A percentile compares a stretch with the other conserved stretches of the same genome.
phyloP scores from a whole-genome alignment of 2,797 vertebrate genomes.

The Darevskia mixta region DNA sequence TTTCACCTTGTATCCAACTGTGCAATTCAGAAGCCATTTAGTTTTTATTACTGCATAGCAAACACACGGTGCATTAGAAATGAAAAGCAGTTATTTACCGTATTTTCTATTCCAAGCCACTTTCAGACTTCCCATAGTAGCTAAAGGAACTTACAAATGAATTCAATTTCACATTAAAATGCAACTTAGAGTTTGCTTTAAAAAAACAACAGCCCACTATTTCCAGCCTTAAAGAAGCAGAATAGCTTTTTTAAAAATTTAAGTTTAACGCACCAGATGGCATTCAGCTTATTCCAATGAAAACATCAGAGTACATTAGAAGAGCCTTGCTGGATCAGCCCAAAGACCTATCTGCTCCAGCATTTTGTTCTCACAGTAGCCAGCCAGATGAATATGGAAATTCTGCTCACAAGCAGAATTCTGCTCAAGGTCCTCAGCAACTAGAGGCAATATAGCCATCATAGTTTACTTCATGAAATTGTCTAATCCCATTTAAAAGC shows the following conservation, averaged over 20 bases:
- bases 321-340: not conserved
- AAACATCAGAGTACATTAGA: not conserved
- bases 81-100: slow-evolving; percentile 51
- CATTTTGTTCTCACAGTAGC: not conserved
- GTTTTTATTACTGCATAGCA: slow-evolving; percentile 56
- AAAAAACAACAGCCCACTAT: not conserved
- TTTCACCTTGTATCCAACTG: slow-evolving; percentile 63
- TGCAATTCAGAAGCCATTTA: slow-evolving; percentile 64
- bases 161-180: slow-evolving; percentile 31
- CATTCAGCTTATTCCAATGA: not conserved
- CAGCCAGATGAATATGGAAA: too few species aligned
- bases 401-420: too few species aligned
- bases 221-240: not conserved
- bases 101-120: slow-evolving; percentile 51
- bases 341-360: not conserved
- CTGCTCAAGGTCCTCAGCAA: too few species aligned
- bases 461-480: too few species aligned
- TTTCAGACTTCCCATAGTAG: slow-evolving; percentile 55
- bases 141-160: slow-evolving; percentile 50
- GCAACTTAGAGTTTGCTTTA: not conserved
- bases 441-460: too few species aligned
- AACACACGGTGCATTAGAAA: slow-evolving; percentile 56
- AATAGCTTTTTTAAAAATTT: not conserved
- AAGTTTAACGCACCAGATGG: not conserved
- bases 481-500: too few species aligned